Conservation (phyloP, 2,797 vertebrate genomes). For the Oreortyx pictus region DNA sequence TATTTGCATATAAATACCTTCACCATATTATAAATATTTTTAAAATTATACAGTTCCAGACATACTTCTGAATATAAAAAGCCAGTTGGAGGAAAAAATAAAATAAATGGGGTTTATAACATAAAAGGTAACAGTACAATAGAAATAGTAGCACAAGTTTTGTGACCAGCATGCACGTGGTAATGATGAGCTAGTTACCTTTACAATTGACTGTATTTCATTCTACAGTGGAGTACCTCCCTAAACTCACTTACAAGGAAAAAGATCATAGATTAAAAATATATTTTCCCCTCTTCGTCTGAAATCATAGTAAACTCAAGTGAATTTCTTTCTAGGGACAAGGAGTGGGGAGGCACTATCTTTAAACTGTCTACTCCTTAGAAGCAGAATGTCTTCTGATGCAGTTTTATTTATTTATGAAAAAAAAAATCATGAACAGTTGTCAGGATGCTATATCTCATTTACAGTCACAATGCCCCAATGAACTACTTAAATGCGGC, state of each 20-base stretch:
- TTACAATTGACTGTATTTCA: constrained; percentile 72
- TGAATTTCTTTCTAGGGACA: constrained; percentile 23
- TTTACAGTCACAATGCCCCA: constrained; percentile 67
- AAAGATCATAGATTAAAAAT: constrained; percentile 10
- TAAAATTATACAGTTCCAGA: constrained; percentile 25
- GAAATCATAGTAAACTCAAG: constrained; percentile 44
- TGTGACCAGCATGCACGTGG: constrained; percentile 60
- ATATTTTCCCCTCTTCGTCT: constrained; percentile 45
- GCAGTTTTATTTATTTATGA: constrained; percentile 77
- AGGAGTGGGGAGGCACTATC: neutral
- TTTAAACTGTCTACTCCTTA: constrained; percentile 72
- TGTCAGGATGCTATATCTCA: constrained; percentile 60
- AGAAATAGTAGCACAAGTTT: constrained; percentile 56
- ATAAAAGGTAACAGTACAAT: constrained; percentile 42
- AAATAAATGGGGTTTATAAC: constrained; percentile 38
- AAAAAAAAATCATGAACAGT: constrained; percentile 63
- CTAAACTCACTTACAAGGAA: constrained; percentile 58
- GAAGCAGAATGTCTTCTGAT: constrained; percentile 62
- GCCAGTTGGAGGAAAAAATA: neutral
- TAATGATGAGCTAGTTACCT: constrained; percentile 74
- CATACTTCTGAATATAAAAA: constrained; percentile 6
- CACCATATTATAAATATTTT: constrained; percentile 52
- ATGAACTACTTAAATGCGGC: constrained; percentile 62
- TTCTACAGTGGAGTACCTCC: constrained; percentile 36
- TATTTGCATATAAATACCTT: constrained; percentile 44